phyloP scores from a whole-genome alignment of 2,113 vertebrate genomes.

The Epinephelus fuscoguttatus region DNA sequence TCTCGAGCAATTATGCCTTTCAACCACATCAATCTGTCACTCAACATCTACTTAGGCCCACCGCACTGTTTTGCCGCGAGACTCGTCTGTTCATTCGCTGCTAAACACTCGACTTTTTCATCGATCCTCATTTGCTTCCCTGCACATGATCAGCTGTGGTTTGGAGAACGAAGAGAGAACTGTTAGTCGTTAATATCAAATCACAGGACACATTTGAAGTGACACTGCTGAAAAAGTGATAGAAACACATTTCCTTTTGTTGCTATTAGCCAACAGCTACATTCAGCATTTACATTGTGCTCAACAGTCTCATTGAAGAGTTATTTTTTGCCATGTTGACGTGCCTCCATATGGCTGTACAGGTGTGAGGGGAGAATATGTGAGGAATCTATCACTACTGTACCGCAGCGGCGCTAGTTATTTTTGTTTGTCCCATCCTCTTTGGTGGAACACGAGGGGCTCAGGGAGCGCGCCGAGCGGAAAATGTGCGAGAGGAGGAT shows the following conservation, averaged over 20 bases:
- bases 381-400: conserved; percentile 68
- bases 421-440: conserved; percentile 72
- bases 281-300: conserved; percentile 29
- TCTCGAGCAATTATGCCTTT: conserved; percentile 72
- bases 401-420: conserved; percentile 52
- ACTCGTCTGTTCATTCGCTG: conserved; percentile 44
- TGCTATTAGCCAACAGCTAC: conserved; percentile 28
- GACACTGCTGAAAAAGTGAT: not conserved
- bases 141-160: conserved; percentile 1
- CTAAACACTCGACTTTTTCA: conserved; percentile 58
- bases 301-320: conserved; percentile 53
- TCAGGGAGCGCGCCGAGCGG: conserved; percentile 59
- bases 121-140: conserved; percentile 44
- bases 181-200: not conserved
- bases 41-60: conserved; percentile 61
- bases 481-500: conserved; percentile 59
- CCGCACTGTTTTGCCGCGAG: conserved; percentile 28
- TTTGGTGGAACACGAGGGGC: conserved; percentile 57
- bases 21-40: conserved; percentile 73
- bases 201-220: not conserved
- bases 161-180: too few relatives aligned
- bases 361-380: conserved; percentile 73
- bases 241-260: conserved; percentile 2
- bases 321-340: conserved; percentile 69
- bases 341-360: conserved; percentile 74